phyloP scores from a whole-genome alignment of 2,113 vertebrate species.

The Thalassoma bifasciatum region DNA sequence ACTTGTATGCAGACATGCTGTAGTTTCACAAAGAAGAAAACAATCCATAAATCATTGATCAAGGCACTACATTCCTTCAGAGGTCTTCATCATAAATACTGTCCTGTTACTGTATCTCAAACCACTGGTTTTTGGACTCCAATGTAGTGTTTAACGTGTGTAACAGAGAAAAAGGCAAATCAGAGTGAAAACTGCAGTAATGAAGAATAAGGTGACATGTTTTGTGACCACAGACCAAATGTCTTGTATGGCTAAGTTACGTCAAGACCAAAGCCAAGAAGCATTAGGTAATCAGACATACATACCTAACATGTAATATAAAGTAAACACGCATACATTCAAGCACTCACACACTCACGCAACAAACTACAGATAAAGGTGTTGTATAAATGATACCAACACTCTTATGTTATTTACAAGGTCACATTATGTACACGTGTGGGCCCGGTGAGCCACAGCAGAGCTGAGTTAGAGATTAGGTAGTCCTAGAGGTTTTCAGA shows the following conservation, averaged over 20 bases:
- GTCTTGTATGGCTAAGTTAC: conserved; percentile 71
- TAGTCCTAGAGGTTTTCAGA: conserved; percentile 82
- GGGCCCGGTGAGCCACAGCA: conserved; percentile 45
- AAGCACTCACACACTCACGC: conserved; percentile 30
- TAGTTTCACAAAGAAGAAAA: conserved; percentile 84
- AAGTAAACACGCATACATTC: conserved; percentile 41
- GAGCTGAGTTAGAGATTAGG: conserved; percentile 66
- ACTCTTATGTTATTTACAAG: conserved; percentile 73
- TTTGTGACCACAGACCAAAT: conserved; percentile 70
- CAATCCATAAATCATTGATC: conserved; percentile 76
- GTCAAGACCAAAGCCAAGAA: conserved; percentile 69
- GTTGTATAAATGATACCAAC: conserved; percentile 66
- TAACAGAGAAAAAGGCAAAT: conserved; percentile 54
- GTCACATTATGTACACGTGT: conserved; percentile 58
- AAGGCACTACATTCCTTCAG: conserved; percentile 91
- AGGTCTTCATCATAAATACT: conserved; percentile 77
- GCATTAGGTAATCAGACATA: conserved; percentile 65
- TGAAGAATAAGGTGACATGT: conserved; percentile 35
- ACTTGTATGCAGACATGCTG: conserved; percentile 73
- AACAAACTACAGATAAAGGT: conserved; percentile 57
- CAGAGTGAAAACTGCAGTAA: conserved; percentile 42
- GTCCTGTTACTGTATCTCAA: conserved; percentile 52
- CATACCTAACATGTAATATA: conserved; percentile 58
- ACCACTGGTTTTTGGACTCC: conserved; percentile 65
- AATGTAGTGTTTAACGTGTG: conserved; percentile 74